phyloP scores from a whole-genome alignment of 2,888 invertebrate species.

The Dicranocentrus wangi region DNA sequence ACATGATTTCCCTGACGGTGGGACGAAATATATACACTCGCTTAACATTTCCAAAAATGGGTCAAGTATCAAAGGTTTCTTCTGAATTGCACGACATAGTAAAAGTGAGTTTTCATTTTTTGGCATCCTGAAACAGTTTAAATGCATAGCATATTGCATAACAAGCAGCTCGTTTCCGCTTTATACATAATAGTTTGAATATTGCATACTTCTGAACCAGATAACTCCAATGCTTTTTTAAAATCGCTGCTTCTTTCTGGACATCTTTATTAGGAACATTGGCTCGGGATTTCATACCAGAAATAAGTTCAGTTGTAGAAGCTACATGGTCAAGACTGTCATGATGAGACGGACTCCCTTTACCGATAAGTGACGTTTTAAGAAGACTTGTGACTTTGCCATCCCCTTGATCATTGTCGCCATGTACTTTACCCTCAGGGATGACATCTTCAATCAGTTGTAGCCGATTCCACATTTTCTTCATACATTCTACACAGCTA shows the following conservation, averaged over 20 bases:
- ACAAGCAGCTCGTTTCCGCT: too few species aligned
- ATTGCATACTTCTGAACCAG: constrained; percentile 49
- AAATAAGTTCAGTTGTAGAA: constrained; percentile 48
- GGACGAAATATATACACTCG: constrained; percentile 36
- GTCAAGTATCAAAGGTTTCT: constrained; percentile 49
- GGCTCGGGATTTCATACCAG: constrained; percentile 24
- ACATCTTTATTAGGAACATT: constrained; percentile 55
- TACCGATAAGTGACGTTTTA: too few species aligned
- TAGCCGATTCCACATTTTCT: constrained; percentile 56
- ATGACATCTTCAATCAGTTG: constrained; percentile 20
- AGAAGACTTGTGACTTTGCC: too few species aligned
- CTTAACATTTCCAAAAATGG: constrained; percentile 58
- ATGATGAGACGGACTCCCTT: neutral
- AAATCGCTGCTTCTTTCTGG: constrained; percentile 44
- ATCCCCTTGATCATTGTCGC: constrained; percentile 28
- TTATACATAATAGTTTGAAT: too few species aligned
- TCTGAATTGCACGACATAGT: constrained; percentile 46
- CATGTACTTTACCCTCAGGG: too few species aligned
- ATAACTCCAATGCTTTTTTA: constrained; percentile 39
- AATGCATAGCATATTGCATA: too few species aligned
- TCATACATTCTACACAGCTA: constrained; percentile 55
- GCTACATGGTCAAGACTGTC: constrained; percentile 52
- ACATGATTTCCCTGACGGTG: constrained; percentile 33
- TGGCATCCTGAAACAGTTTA: constrained; percentile 24
- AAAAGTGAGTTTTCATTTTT: constrained; percentile 32